These are phyloP conservation scores for Adoxophyes honmai DNA, from an alignment of 1,140 invertebrate species.

Conservation along the genomic window DNA sequence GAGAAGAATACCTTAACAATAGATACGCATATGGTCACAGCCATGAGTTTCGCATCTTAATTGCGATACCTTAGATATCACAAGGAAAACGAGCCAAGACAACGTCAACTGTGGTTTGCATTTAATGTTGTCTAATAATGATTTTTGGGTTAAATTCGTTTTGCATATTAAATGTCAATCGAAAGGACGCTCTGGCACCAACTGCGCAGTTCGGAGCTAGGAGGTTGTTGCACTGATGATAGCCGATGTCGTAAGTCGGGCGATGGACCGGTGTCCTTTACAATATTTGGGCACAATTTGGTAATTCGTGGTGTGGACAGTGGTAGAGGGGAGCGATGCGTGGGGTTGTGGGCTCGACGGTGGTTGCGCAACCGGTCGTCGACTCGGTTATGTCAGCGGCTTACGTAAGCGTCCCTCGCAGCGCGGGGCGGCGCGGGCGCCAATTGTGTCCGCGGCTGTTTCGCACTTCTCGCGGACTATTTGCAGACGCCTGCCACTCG, in stretches of 20 bases:
- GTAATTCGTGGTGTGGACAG: constrained; percentile 47
- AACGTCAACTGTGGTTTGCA: too few relatives aligned
- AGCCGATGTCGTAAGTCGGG: constrained; percentile 60
- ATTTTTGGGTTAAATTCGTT: not conserved
- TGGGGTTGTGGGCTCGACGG: constrained; percentile 64
- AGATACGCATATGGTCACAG: not conserved
- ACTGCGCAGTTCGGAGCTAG: constrained; percentile 32
- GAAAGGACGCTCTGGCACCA: constrained; percentile 22
- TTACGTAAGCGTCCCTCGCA: constrained; percentile 73
- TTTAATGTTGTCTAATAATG: too few relatives aligned
- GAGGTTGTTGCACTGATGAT: constrained; percentile 70
- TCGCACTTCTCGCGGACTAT: constrained; percentile 68
- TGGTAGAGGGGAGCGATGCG: constrained; percentile 53
- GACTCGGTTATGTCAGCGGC: constrained; percentile 72
- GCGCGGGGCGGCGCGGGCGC: constrained; percentile 57
- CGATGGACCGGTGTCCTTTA: constrained; percentile 67
- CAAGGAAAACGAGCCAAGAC: too few relatives aligned
- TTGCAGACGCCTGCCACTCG: constrained; percentile 49
- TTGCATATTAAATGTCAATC: constrained; percentile 42
- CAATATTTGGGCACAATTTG: constrained; percentile 69
- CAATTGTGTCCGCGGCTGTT: constrained; percentile 64
- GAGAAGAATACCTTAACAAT: constrained; percentile 41
- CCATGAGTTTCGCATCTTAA: not conserved
- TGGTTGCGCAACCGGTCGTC: constrained; percentile 72
- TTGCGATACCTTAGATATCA: too few relatives aligned